phyloP scores from a whole-genome alignment of 1,140 invertebrate species.

The Drosophila kepulauana region DNA sequence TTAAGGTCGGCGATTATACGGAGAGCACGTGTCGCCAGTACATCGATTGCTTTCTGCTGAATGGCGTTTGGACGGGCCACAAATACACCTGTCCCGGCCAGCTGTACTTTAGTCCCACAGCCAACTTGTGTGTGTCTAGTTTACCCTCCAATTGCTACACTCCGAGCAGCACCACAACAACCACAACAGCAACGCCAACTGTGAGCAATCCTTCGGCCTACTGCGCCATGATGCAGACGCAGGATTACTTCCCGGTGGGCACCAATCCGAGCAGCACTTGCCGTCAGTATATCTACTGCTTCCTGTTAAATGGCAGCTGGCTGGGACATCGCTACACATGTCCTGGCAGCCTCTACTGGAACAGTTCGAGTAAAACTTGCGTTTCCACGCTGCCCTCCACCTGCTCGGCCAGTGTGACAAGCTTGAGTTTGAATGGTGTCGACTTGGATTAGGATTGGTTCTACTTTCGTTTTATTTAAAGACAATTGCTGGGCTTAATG shows the following conservation, averaged over 20 bases:
- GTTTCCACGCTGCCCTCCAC: conserved; percentile 44
- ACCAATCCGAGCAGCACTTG: conserved; percentile 58
- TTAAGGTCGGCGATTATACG: conserved; percentile 56
- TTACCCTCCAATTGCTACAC: conserved; percentile 22
- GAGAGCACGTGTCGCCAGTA: conserved; percentile 72
- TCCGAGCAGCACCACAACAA: conserved; percentile 18
- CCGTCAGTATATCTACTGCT: conserved; percentile 71
- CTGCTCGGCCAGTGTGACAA: conserved; percentile 48
- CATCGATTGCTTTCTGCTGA: conserved; percentile 56
- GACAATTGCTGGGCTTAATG: conserved; percentile 59
- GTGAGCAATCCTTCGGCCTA: conserved; percentile 52
- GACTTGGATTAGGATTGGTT: conserved; percentile 9
- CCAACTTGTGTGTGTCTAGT: conserved; percentile 3
- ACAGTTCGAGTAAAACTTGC: conserved; percentile 51
- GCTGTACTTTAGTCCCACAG: conserved; percentile 35
- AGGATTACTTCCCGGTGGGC: conserved; percentile 60
- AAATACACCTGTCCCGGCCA: conserved; percentile 47
- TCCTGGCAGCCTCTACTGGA: conserved; percentile 55
- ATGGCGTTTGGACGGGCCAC: conserved; percentile 58
- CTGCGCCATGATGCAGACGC: conserved; percentile 54
- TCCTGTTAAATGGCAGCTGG: conserved; percentile 49
- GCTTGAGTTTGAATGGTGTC: conserved; percentile 57
- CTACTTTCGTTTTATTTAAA: conserved; percentile 7
- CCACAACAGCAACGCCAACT: conserved; percentile 31
- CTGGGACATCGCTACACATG: conserved; percentile 61